These are phyloP conservation scores for Syndactyla subalaris DNA, from an alignment of 2,797 vertebrate genomes.

Conservation along the genomic window DNA sequence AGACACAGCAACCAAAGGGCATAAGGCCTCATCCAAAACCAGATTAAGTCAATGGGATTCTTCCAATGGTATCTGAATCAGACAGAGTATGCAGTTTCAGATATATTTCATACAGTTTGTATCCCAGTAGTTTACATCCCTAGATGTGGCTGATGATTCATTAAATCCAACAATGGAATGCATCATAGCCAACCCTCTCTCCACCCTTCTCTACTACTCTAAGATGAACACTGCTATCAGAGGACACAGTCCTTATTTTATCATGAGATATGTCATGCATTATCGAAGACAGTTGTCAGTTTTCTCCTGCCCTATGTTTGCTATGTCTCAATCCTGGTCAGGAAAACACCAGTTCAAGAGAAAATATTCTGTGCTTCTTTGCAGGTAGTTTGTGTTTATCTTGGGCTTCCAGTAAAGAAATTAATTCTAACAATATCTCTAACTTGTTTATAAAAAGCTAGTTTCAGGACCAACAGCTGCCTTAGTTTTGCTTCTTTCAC, in stretches of 20 bases:
- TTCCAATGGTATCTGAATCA: neutral
- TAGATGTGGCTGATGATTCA: neutral
- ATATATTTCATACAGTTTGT: neutral
- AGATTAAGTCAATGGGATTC: neutral
- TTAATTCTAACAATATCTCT: neutral
- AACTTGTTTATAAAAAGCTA: neutral
- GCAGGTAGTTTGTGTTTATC: neutral
- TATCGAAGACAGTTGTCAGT: neutral
- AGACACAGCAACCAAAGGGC: neutral
- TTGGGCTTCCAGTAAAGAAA: neutral
- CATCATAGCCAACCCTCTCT: neutral
- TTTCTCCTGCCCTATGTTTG: neutral
- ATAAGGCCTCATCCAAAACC: neutral
- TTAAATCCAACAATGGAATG: neutral
- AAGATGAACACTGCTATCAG: neutral
- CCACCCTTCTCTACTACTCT: neutral
- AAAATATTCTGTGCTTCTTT: neutral
- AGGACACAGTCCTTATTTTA: neutral
- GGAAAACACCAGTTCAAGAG: neutral
- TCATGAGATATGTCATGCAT: neutral
- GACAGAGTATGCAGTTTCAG: neutral
- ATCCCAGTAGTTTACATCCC: neutral
- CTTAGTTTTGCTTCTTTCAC: constrained; percentile 2
- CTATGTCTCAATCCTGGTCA: neutral
- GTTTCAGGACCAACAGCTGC: constrained; percentile 29